Evolutionary conservation across 2,113 vertebrate genomes (phyloP), one percentile per base, ranked within the genome.

Genomic region (Strigops habroptila): DNA sequence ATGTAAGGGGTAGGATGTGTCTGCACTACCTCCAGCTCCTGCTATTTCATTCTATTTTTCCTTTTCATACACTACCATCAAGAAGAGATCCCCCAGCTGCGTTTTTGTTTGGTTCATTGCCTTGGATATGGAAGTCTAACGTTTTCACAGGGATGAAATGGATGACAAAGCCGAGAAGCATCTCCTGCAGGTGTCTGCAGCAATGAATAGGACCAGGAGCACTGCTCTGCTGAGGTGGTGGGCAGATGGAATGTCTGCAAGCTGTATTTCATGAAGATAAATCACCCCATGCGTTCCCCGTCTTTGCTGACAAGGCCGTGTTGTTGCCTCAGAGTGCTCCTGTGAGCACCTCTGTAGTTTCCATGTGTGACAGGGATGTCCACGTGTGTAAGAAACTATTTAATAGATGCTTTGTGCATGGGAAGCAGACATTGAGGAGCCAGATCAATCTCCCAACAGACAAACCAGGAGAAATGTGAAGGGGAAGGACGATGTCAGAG

Each of bases 141-240:
- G 22, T 86, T 92, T 91, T 49, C 74, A 67, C 22, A 17, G 17
- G n/a, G 16, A 51, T 68, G 39, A 63, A 18, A 18, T 9, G 19
- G 19, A 68, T 68, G 39, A 68, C n/a, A 77, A 86, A 91, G 51
- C 59, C 52, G 51, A 67, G 57, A 52, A 78, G 53, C 3, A 23
- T 64, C 94, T 96, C 35, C 65, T 86, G 64, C 1, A 6, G 17
- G n/a, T 76, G 43, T 41, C 88, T 87, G 39, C 10, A 43, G 68
- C 19, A n/a, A n/a, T 7, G 33, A n/a, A 75, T 31, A 18, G 33
- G 76, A 59, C 5, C 1, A 6, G 67, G 51, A 86, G 7, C 0
- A 0, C 43, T 57, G 35, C 16, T 55, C 30, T 63, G 25, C 37
- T 39, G 39, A 57, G 53, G 19, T 1, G 0, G 2, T 8, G 44